Percentiles rank a stretch among this genome's conserved stretches.
phyloP scores from a whole-genome alignment of 1,140 invertebrate genomes.

The Drosophila navojoa region DNA sequence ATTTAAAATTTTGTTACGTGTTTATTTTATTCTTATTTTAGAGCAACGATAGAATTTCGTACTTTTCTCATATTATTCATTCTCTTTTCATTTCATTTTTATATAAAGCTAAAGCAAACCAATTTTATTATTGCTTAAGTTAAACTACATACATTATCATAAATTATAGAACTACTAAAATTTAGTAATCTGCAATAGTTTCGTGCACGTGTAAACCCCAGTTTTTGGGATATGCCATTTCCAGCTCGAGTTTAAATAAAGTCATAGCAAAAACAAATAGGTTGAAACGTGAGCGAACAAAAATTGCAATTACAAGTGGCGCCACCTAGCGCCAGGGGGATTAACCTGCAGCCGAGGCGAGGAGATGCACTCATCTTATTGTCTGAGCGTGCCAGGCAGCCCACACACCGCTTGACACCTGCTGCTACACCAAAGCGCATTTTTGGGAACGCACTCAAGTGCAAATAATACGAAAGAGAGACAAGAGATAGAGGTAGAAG shows the following conservation, averaged over 20 bases:
- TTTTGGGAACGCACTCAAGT: slow-evolving; percentile 61
- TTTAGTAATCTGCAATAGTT: no score
- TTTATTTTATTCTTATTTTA: no score
- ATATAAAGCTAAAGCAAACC: no score
- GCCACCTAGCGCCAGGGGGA: background rate
- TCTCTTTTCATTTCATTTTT: no score
- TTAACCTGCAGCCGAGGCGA: background rate
- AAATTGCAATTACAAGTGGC: slow-evolving; percentile 62
- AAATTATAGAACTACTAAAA: no score
- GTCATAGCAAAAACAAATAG: slow-evolving; percentile 39
- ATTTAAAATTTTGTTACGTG: no score
- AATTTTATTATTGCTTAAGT: no score
- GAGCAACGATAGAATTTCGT: no score
- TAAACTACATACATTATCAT: no score
- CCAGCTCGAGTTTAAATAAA: slow-evolving; percentile 74
- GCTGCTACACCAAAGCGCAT: slow-evolving; percentile 31
- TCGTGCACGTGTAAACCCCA: slow-evolving; percentile 9
- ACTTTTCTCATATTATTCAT: no score
- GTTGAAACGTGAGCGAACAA: slow-evolving; percentile 57
- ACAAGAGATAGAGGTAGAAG: background rate
- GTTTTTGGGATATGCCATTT: slow-evolving; percentile 49
- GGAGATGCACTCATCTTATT: slow-evolving; percentile 3
- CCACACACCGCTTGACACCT: slow-evolving; percentile 2
- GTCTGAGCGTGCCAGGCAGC: background rate
- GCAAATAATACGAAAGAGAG: slow-evolving; percentile 52